Evolutionary conservation across 2,113 vertebrate genomes (phyloP), one percentile per base, ranked within the genome.

Genomic region (Astur gentilis): DNA sequence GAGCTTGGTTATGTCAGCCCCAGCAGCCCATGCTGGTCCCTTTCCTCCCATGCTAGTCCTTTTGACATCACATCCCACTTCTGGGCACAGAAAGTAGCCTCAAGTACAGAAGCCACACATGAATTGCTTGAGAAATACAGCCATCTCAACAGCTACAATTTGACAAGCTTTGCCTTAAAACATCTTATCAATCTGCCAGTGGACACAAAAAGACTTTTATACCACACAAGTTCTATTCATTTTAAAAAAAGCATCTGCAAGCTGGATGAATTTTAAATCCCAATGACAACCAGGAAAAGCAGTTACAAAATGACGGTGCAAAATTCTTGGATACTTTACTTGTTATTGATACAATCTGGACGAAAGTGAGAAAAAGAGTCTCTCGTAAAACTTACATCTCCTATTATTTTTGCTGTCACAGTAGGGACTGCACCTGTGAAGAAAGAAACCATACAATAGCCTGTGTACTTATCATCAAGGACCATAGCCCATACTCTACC

Each of bases 401-500:
- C 99, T 76, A 99, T 99, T 98, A 99, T 99, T 98, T 99, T 99
- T 61, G 98, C 98, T 86, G 99, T 99, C 93, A 98, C 97, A 89
- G 99, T 98, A 83, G 99, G 99, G 92, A 99, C 98, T 88, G 99
- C 98, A 97, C 99, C 99, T 99, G 95, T 73, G 94, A 97, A 97
- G 86, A 45, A 67, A 45, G 66, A 67, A 82, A 47, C 94, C 0
- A 89, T 19, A 97, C 15, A 96, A 80, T 77, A 96, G 73, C 23
- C 54, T 72, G 70, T 77, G 95, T 86, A 86, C 52, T 89, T 75
- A 88, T 76, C 72, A 94, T 75, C 91, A 91, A 95, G 89, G 81
- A 61, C 75, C 36, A 81, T 7, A 95, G 90, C 50, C 76, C 44
- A 70, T 71, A 65, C 47, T 83, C 44, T 88, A 32, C 25, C 71